These are phyloP conservation scores for Champsocephalus gunnari DNA, from an alignment of 2,797 vertebrate species.

Conservation along the genomic window DNA sequence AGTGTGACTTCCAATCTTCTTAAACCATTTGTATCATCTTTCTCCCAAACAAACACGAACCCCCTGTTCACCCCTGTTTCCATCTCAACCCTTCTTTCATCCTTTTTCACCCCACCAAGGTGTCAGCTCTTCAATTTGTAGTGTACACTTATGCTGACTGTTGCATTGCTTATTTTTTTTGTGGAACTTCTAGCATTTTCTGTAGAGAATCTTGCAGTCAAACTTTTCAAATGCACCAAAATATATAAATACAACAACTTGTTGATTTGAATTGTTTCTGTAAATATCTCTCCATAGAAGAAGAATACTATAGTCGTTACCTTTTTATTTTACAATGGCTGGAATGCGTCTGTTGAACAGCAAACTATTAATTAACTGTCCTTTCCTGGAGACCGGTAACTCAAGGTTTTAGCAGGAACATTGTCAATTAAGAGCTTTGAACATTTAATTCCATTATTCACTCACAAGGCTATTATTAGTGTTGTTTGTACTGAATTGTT, in stretches of 20 bases:
- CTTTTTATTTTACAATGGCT: background rate
- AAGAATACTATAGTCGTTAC: background rate
- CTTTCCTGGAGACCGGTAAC: background rate
- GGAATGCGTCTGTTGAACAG: background rate
- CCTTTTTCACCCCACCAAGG: conserved; percentile 14
- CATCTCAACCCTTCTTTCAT: conserved; percentile 24
- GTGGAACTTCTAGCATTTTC: conserved; percentile 2
- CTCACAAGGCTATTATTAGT: conserved; percentile 6
- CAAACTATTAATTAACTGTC: background rate
- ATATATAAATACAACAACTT: background rate
- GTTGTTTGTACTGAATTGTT: background rate
- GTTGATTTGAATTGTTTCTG: background rate
- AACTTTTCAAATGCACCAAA: conserved; percentile 4
- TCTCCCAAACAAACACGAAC: conserved; percentile 5
- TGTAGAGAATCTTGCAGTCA: background rate
- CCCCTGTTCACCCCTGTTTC: conserved; percentile 12
- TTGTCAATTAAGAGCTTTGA: conserved; percentile 9
- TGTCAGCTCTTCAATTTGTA: conserved; percentile 12
- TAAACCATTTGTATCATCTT: conserved; percentile 5
- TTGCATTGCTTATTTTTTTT: background rate
- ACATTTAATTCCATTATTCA: conserved; percentile 35
- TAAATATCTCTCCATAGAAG: background rate
- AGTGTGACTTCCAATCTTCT: conserved; percentile 12
- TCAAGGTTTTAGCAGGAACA: background rate
- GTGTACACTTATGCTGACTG: background rate